phyloP scores from a whole-genome alignment of 2,113 vertebrate species.

The Platanista minor region DNA sequence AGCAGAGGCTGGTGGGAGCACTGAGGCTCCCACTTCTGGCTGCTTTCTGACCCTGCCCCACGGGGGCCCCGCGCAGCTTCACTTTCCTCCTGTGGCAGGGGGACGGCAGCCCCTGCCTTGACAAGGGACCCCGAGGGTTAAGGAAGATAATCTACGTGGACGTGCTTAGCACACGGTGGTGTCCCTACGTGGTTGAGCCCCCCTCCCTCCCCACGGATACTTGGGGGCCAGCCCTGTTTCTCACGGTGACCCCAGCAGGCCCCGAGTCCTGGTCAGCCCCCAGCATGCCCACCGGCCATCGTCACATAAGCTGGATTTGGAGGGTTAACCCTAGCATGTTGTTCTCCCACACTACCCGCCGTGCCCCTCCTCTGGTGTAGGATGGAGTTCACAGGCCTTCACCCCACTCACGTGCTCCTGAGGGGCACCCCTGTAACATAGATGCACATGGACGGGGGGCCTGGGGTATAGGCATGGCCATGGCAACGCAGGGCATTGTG shows the following conservation, averaged over 20 bases:
- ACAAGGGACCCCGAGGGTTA: neutral
- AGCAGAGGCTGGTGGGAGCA: neutral
- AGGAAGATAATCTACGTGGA: neutral
- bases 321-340: neutral
- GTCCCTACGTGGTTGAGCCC: neutral
- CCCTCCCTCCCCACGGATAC: neutral
- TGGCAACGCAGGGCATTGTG: fast-evolving
- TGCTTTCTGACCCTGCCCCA: neutral
- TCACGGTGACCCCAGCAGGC: neutral
- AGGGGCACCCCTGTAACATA: neutral
- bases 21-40: neutral
- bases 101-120: neutral
- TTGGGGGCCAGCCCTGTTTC: neutral
- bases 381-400: neutral
- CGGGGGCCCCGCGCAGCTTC: neutral
- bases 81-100: neutral
- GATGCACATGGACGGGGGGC: neutral
- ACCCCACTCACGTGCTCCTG: neutral
- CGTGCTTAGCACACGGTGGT: neutral
- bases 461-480: fast-evolving
- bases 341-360: no score
- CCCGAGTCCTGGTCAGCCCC: neutral
- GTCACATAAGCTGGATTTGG: neutral
- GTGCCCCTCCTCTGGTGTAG: neutral
- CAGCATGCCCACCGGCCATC: neutral